A percentile compares a stretch with the other conserved stretches of the same genome.
phyloP scores from a whole-genome alignment of 1,140 invertebrate species.

The Cepaea nemoralis region DNA sequence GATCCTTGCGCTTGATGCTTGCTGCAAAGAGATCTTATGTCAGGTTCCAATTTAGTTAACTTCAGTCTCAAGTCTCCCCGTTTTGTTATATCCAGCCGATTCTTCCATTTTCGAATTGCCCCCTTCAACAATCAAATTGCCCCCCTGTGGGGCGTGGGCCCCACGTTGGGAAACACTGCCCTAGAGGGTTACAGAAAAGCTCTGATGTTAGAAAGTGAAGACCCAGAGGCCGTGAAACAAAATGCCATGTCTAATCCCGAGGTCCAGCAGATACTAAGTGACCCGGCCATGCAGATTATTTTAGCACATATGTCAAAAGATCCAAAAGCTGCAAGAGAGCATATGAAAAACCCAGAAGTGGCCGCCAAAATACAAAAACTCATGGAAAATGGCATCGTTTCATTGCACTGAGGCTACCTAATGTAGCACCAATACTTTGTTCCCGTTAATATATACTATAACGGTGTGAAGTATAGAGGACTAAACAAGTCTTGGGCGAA shows the following conservation, averaged over 20 bases:
- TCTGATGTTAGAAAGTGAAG: conserved; percentile 78
- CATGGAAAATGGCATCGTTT: conserved; percentile 93
- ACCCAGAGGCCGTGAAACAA: conserved; percentile 94
- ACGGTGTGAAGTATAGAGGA: too few species aligned
- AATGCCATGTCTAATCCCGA: conserved; percentile 97
- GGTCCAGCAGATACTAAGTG: conserved; percentile 92
- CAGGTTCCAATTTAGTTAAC: too few species aligned
- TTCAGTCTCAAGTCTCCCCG: too few species aligned
- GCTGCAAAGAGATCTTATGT: too few species aligned
- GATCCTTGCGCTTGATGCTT: too few species aligned
- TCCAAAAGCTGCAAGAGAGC: conserved; percentile 90
- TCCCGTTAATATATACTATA: conserved; percentile 1
- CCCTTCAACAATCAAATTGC: too few species aligned
- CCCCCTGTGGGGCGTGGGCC: too few species aligned
- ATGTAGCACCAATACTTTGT: background rate
- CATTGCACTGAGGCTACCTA: conserved; percentile 83
- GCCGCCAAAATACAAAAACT: conserved; percentile 97
- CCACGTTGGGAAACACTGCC: too few species aligned
- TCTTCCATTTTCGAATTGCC: too few species aligned
- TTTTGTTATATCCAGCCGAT: too few species aligned
- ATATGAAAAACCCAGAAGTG: conserved; percentile 96
- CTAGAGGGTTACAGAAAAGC: conserved; percentile 91
- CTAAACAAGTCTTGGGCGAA: too few species aligned
- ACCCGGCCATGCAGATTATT: conserved; percentile 99
- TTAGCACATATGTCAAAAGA: conserved; percentile 98